These are phyloP conservation scores for Cosmopolites sordidus DNA, from an alignment of 2,888 invertebrate genomes.

Conservation along the genomic window DNA sequence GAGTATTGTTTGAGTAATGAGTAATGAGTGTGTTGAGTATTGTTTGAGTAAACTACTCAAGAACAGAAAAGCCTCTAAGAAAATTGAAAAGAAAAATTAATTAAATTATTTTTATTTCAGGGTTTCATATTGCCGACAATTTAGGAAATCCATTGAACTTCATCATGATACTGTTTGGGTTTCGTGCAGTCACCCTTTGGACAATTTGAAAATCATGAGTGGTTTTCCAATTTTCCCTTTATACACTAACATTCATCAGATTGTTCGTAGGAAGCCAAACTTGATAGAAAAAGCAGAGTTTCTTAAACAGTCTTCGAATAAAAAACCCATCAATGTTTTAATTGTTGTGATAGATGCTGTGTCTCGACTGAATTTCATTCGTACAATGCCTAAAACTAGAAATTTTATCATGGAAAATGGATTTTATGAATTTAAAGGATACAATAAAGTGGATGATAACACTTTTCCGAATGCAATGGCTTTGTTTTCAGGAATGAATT, in stretches of 20 bases:
- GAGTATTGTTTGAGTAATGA: too few species aligned
- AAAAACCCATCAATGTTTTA: constrained; percentile 60
- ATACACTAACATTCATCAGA: constrained; percentile 54
- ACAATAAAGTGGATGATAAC: constrained; percentile 76
- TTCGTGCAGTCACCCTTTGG: constrained; percentile 17
- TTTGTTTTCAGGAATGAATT: constrained; percentile 63
- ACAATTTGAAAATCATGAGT: neutral
- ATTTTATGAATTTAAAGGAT: constrained; percentile 43
- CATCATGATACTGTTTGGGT: constrained; percentile 28
- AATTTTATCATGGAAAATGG: constrained; percentile 58
- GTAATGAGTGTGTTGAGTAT: too few species aligned
- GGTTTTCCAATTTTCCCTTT: constrained; percentile 31
- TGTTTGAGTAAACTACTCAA: too few species aligned
- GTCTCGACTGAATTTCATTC: constrained; percentile 70
- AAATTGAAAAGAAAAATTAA: too few species aligned
- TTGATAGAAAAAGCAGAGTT: constrained; percentile 47
- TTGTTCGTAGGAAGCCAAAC: constrained; percentile 42
- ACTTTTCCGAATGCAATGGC: constrained; percentile 89
- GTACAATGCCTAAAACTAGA: constrained; percentile 71
- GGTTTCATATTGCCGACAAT: constrained; percentile 10
- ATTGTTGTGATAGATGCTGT: constrained; percentile 83
- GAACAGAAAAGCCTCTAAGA: too few species aligned
- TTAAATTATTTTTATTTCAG: too few species aligned
- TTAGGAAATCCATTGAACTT: constrained; percentile 13
- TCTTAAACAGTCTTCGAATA: constrained; percentile 19